These are phyloP conservation scores for Caenorhabditis sinica DNA, from an alignment of 2,888 invertebrate species.

Conservation along the genomic window DNA sequence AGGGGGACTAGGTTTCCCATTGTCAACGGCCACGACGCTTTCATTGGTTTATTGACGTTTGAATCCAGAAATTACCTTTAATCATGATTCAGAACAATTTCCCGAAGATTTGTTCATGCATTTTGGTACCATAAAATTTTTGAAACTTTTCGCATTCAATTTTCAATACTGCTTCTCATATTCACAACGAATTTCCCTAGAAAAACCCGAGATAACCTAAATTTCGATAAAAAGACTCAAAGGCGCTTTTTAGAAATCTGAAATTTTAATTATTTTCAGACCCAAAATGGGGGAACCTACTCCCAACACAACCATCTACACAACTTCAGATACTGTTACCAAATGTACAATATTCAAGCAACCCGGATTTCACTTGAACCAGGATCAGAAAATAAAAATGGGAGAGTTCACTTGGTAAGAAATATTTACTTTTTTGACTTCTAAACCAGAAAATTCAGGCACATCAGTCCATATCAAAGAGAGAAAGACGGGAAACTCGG, in stretches of 20 bases:
- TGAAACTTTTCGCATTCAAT: no score
- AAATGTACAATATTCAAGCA: conserved; percentile 11
- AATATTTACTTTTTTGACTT: background rate
- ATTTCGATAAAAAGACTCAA: no score
- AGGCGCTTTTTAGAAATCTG: background rate
- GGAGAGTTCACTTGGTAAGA: background rate
- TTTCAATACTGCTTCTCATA: no score
- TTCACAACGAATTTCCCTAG: no score
- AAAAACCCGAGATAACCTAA: no score
- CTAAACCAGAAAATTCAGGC: background rate
- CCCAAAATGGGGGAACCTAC: background rate
- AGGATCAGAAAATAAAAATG: background rate
- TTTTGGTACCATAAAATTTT: background rate
- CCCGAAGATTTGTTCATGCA: background rate
- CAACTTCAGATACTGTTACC: background rate
- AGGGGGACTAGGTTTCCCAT: conserved; percentile 21
- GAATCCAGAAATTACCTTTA: background rate
- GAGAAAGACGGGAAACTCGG: background rate
- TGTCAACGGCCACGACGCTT: background rate
- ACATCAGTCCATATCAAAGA: background rate
- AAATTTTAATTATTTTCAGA: background rate
- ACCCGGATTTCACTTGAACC: background rate
- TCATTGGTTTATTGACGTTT: background rate
- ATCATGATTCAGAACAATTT: no score
- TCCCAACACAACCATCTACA: background rate